Percentiles rank a stretch among this genome's conserved stretches.
These are phyloP conservation scores for Ephydatia muelleri DNA, from an alignment of 37 sponge, comb jelly and placozoan species.

Conservation along the genomic window DNA sequence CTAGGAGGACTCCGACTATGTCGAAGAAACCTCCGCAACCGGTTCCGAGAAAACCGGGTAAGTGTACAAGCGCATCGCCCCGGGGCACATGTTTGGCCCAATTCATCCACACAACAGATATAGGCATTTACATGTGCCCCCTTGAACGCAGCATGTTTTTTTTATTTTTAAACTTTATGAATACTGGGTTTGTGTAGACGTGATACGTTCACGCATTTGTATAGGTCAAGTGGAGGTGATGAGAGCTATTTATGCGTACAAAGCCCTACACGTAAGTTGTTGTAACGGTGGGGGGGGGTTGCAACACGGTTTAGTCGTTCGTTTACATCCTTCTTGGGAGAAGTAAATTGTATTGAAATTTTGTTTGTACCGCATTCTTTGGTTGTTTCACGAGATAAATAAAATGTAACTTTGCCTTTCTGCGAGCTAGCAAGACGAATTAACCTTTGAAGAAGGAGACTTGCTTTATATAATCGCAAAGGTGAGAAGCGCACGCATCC, in stretches of 20 bases:
- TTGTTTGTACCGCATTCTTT: neutral
- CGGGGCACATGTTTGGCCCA: too few relatives aligned
- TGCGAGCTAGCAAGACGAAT: slow-evolving; percentile 85
- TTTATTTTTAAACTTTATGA: neutral
- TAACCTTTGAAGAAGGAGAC: slow-evolving; percentile 96
- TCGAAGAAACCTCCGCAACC: slow-evolving; percentile 56
- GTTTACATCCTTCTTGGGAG: neutral
- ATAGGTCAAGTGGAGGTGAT: slow-evolving; percentile 85
- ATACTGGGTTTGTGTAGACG: slow-evolving; percentile 7
- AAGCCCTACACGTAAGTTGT: slow-evolving; percentile 70
- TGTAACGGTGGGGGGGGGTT: neutral
- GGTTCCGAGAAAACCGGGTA: slow-evolving; percentile 67
- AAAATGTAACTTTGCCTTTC: neutral
- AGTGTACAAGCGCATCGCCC: neutral
- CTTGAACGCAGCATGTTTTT: neutral
- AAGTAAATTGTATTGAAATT: slow-evolving; percentile 23
- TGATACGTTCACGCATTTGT: slow-evolving; percentile 1
- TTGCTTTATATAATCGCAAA: slow-evolving; percentile 86
- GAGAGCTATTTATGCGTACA: slow-evolving; percentile 81
- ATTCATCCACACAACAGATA: slow-evolving; percentile 48
- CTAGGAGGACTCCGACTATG: slow-evolving; percentile 4
- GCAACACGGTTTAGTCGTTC: slow-evolving; percentile 4
- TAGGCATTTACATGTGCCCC: neutral
- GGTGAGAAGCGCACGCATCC: slow-evolving; percentile 39
- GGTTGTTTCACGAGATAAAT: neutral